Conservation (phyloP, 2,888 invertebrate species). For the Epistrophe grossulariae region DNA sequence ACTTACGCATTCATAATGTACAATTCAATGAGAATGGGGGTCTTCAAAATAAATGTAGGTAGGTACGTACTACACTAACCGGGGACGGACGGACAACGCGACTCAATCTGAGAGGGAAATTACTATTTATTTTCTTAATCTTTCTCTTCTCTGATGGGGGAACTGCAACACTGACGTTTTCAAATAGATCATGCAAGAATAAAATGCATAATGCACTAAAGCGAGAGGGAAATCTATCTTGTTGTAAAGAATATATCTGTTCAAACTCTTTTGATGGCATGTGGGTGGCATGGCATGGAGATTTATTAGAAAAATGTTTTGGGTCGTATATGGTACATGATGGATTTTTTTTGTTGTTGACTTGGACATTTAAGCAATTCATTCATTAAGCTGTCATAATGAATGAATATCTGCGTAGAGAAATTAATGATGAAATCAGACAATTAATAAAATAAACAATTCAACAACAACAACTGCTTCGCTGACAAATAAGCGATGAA, state of each 20-base stretch:
- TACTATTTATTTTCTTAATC: constrained; percentile 26
- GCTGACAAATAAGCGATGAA: neutral
- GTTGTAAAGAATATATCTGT: constrained; percentile 42
- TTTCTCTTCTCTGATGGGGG: constrained; percentile 9
- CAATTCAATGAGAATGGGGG: constrained; percentile 34
- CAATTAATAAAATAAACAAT: neutral
- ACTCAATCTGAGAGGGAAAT: constrained; percentile 29
- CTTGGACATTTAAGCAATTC: constrained; percentile 56
- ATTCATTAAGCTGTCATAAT: constrained; percentile 72
- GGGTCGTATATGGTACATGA: neutral
- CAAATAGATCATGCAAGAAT: constrained; percentile 47
- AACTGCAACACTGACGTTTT: constrained; percentile 3
- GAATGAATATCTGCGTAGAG: constrained; percentile 28
- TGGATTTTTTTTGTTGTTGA: constrained; percentile 34
- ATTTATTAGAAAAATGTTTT: constrained; percentile 63
- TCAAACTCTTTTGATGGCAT: constrained; percentile 22
- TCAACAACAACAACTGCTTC: neutral
- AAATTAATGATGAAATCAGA: neutral
- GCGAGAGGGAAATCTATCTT: constrained; percentile 40
- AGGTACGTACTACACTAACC: neutral
- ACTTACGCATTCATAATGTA: constrained; percentile 69
- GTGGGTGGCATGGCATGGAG: constrained; percentile 68
- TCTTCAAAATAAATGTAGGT: constrained; percentile 48
- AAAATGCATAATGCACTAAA: neutral
- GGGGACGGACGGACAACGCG: neutral